Evolutionary conservation across 1,140 invertebrate species (phyloP).

Genomic region (Drosophila kurseongensis): DNA sequence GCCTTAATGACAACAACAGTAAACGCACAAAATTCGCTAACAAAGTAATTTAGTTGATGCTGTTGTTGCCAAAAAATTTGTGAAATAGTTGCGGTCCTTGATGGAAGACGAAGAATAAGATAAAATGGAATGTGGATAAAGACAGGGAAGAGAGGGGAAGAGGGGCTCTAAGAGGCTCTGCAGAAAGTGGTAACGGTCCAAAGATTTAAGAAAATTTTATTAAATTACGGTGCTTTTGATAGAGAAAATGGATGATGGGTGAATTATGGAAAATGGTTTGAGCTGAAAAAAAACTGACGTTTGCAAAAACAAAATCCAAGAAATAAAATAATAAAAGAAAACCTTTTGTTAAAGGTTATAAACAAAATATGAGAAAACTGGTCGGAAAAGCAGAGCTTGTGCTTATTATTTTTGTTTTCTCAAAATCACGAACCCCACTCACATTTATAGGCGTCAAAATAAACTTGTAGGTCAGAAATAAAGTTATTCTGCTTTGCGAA

Average conservation of each 20-base stretch:
- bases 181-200: constrained; percentile 22
- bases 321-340: too few species aligned
- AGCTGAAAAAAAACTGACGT: too few species aligned
- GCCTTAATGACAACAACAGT: constrained; percentile 50
- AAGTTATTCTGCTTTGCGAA: too few species aligned
- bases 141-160: not conserved
- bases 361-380: too few species aligned
- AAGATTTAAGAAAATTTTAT: constrained; percentile 16
- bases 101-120: not conserved
- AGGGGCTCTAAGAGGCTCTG: not conserved
- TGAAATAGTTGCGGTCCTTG: constrained; percentile 54
- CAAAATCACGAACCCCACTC: too few species aligned
- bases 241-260: not conserved
- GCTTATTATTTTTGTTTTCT: too few species aligned
- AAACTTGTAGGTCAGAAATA: too few species aligned
- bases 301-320: too few species aligned
- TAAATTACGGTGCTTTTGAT: constrained; percentile 2
- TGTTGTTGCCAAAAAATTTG: constrained; percentile 32
- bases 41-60: constrained; percentile 59
- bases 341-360: too few species aligned
- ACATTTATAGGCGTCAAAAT: too few species aligned
- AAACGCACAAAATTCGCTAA: constrained; percentile 48
- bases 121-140: not conserved
- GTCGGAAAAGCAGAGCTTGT: too few species aligned
- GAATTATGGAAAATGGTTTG: not conserved